These are phyloP conservation scores for Drosophila repletoides DNA, from an alignment of 1,140 invertebrate species.

Conservation along the genomic window DNA sequence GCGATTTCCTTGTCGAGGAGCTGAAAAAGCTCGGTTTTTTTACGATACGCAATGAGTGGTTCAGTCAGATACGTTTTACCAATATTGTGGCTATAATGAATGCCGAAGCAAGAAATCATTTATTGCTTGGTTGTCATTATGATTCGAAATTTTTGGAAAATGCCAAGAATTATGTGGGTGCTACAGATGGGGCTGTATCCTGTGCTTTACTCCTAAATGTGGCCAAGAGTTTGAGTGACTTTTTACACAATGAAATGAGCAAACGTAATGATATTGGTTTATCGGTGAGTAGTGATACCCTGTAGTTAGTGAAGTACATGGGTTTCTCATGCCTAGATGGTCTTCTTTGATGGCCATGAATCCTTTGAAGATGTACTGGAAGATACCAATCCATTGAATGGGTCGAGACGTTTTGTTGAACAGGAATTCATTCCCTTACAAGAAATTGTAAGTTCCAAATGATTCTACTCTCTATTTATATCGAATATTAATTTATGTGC, in stretches of 20 bases:
- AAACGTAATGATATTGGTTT: conserved; percentile 17
- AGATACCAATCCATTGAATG: conserved; percentile 1
- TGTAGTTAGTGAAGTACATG: neutral
- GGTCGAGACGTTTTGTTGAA: conserved; percentile 20
- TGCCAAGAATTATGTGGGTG: neutral
- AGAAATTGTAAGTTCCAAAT: conserved; percentile 14
- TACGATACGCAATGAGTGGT: neutral
- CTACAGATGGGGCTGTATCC: conserved; percentile 40
- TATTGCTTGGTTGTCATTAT: conserved; percentile 46
- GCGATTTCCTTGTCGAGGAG: conserved; percentile 84
- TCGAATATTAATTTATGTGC: too few species aligned
- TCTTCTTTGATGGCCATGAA: conserved; percentile 49
- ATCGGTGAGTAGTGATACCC: conserved; percentile 15
- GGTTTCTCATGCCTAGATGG: conserved; percentile 9
- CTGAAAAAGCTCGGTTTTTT: conserved; percentile 20
- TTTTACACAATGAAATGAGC: neutral
- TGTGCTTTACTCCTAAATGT: conserved; percentile 48
- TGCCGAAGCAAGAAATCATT: neutral
- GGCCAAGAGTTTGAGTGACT: conserved; percentile 17
- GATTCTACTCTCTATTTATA: neutral
- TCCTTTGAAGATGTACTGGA: neutral
- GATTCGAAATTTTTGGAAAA: conserved; percentile 14
- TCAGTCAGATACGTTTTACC: neutral
- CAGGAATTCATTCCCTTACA: neutral
- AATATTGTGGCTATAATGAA: conserved; percentile 41